These are phyloP conservation scores for Seriola dumerili DNA, from an alignment of 2,113 vertebrate species.

Conservation along the genomic window DNA sequence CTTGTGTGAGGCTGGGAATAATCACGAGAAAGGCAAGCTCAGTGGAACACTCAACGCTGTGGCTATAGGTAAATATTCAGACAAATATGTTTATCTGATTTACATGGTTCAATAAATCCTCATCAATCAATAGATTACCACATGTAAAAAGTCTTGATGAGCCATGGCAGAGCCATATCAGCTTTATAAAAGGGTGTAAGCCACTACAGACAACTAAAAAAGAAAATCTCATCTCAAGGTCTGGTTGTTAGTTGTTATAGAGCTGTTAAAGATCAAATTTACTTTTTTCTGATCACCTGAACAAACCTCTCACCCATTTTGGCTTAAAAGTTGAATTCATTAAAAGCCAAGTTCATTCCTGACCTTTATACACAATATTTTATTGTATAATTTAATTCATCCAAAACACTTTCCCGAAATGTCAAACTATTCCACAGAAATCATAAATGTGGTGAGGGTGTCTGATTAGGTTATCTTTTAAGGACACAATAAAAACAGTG, in stretches of 20 bases:
- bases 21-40: accelerated
- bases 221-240: too few relatives aligned
- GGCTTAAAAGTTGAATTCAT: too few relatives aligned
- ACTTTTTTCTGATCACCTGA: background rate
- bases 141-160: background rate
- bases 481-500: background rate
- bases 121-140: background rate
- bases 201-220: too few relatives aligned
- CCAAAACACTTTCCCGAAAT: background rate
- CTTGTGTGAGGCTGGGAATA: slow-evolving; percentile 77
- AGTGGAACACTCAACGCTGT: slow-evolving; percentile 49
- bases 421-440: background rate
- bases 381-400: too few relatives aligned
- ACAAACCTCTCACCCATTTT: too few relatives aligned
- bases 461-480: background rate
- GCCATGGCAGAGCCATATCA: background rate
- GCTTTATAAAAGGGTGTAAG: background rate
- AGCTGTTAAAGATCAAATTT: background rate
- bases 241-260: too few relatives aligned
- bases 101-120: background rate
- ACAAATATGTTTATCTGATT: background rate
- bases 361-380: too few relatives aligned
- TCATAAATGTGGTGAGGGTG: background rate
- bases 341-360: background rate
- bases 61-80: slow-evolving; percentile 73